Evolutionary conservation across 2,888 invertebrate genomes (phyloP).

Genomic region (Chelonus formosanus): DNA sequence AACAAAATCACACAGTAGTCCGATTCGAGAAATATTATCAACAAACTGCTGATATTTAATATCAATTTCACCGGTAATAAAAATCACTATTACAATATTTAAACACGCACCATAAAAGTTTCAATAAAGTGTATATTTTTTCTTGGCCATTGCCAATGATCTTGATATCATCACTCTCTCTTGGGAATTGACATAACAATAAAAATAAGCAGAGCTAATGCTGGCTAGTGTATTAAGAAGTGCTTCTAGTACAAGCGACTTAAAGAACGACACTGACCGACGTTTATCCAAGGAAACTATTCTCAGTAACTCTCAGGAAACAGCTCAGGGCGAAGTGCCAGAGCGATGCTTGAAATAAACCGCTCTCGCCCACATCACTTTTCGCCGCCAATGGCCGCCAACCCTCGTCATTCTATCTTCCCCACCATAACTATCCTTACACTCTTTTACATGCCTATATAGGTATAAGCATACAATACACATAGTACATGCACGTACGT

Average conservation of each 20-base stretch:
- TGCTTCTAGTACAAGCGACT: slow-evolving; percentile 39
- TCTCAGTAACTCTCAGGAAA: slow-evolving; percentile 44
- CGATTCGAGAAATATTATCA: too few relatives aligned
- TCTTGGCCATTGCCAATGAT: too few relatives aligned
- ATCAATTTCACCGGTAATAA: too few relatives aligned
- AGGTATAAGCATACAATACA: background rate
- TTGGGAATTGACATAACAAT: too few relatives aligned
- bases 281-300: slow-evolving; percentile 44
- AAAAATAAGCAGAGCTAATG: background rate
- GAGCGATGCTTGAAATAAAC: slow-evolving; percentile 62
- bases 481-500: background rate
- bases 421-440: slow-evolving; percentile 40
- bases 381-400: slow-evolving; percentile 49
- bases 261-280: slow-evolving; percentile 44
- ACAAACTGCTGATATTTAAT: too few relatives aligned
- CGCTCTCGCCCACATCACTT: slow-evolving; percentile 57
- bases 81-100: too few relatives aligned
- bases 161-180: too few relatives aligned
- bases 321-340: slow-evolving; percentile 62
- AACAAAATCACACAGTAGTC: too few relatives aligned
- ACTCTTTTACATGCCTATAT: slow-evolving; percentile 10
- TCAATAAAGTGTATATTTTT: too few relatives aligned
- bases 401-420: slow-evolving; percentile 46
- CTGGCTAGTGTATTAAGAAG: background rate
- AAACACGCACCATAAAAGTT: too few relatives aligned